Base-by-base conservation (phyloP, 2,797 vertebrate species). In the Coilia nasus region DNA sequence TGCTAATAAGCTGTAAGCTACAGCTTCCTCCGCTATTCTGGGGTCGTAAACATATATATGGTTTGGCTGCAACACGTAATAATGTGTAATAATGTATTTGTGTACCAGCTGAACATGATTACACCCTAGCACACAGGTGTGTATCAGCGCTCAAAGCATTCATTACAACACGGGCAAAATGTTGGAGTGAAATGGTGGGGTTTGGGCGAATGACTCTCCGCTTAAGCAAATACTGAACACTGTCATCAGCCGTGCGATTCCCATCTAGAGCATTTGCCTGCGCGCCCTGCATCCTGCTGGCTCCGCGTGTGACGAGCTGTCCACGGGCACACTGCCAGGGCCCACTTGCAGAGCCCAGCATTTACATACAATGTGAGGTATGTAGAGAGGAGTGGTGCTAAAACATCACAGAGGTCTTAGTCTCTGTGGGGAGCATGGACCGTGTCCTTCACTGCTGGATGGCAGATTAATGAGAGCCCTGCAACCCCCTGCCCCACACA, bases 81-180 rank as follows among this genome's bases (percentile, higher is more conserved):
- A 78, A 78, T 78, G 71, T 78, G 0, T 64, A 78, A 78, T 78
- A 78, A 78, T 78, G 71, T 78, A 78, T 78, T 21, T 78, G 35
- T 41, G 71, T 21, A 44, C 31, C 71, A 78, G 14, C 71, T 78
- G 71, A 78, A 78, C 35, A 78, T 78, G 71, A 78, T 78, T 78
- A 78, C 41, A 78, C 71, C 71, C 35, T 78, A 19, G 15, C 35
- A 21, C 19, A 44, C 71, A 78, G 71, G 71, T 78, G 71, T 78
- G 71, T 41, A 78, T 78, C 35, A 78, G 31, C 35, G 31, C 71
- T 35, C 44, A 78, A 78, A 78, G 71, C 71, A 78, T 78, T 78
- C 71, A 78, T 78, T 78, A 78, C 71, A 44, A 78, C 71, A 44
- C 17, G 19, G 10, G 17, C n/a, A 78, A 78, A 78, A 78, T 44